Percentiles rank a stretch among this genome's conserved stretches.
Evolutionary conservation across 2,113 vertebrate genomes (phyloP).

Genomic region (Podarcis raffonei): DNA sequence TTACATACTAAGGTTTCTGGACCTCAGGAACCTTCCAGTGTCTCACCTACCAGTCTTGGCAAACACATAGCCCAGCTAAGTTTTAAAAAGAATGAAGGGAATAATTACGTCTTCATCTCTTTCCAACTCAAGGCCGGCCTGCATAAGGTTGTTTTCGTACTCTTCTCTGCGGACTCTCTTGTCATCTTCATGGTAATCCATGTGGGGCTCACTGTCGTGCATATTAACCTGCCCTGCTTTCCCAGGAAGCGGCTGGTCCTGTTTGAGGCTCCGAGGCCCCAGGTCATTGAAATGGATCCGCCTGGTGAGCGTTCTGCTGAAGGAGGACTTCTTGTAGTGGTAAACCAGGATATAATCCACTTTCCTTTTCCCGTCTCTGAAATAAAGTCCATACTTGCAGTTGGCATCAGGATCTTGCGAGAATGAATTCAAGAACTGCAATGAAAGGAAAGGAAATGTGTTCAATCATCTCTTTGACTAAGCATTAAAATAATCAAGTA

Average conservation of each 20-base stretch:
- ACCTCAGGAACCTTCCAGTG: background rate
- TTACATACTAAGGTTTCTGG: background rate
- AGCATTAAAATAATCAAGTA: background rate
- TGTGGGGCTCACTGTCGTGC: slow-evolving; percentile 68
- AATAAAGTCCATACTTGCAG: slow-evolving; percentile 82
- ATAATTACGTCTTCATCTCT: slow-evolving; percentile 86
- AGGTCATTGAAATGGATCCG: slow-evolving; percentile 73
- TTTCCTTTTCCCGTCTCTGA: slow-evolving; percentile 86
- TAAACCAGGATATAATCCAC: slow-evolving; percentile 94
- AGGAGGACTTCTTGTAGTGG: slow-evolving; percentile 81
- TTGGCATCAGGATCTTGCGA: slow-evolving; percentile 74
- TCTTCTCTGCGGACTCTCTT: slow-evolving; percentile 86
- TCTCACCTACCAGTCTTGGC: background rate
- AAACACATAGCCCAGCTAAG: background rate
- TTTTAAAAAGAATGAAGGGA: fast-evolving
- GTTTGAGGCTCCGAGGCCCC: slow-evolving; percentile 65
- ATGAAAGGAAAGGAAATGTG: background rate
- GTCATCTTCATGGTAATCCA: slow-evolving; percentile 87
- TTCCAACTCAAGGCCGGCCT: slow-evolving; percentile 92
- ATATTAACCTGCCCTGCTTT: slow-evolving; percentile 75
- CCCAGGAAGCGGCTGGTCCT: slow-evolving; percentile 69
- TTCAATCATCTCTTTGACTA: background rate
- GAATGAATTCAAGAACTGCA: slow-evolving; percentile 82
- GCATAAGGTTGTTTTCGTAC: slow-evolving; percentile 89
- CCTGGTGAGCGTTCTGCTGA: slow-evolving; percentile 59